Evolutionary conservation across 2,888 invertebrate species (phyloP).

Genomic region (Salpingus planirostris): DNA sequence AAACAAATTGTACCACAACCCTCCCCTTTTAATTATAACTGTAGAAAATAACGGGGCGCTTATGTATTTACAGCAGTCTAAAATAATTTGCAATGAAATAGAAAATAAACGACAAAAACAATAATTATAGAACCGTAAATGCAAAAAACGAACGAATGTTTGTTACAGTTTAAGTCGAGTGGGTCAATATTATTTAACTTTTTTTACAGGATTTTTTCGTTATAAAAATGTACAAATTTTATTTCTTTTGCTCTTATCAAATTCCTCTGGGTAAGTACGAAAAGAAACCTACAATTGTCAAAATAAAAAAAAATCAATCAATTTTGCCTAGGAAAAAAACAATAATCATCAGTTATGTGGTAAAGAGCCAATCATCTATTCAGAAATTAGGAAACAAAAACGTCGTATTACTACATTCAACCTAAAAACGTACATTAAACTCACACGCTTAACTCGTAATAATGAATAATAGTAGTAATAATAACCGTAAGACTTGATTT

Average conservation of each 20-base stretch:
- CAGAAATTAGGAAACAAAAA: slow-evolving; percentile 22
- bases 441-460: too few relatives aligned
- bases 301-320: too few relatives aligned
- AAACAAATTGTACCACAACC: slow-evolving; percentile 16
- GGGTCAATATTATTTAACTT: slow-evolving; percentile 7
- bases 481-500: too few relatives aligned
- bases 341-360: too few relatives aligned
- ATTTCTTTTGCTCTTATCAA: slow-evolving; percentile 12
- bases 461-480: too few relatives aligned
- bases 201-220: slow-evolving; percentile 14
- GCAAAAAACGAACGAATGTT: slow-evolving; percentile 12
- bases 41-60: slow-evolving; percentile 5
- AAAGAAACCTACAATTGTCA: too few relatives aligned
- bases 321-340: too few relatives aligned
- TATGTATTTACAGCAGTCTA: slow-evolving; percentile 18
- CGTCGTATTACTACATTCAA: slow-evolving; percentile 9
- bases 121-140: slow-evolving; percentile 11
- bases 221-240: slow-evolving; percentile 21
- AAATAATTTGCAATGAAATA: too few relatives aligned
- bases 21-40: too few relatives aligned
- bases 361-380: slow-evolving; percentile 23
- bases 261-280: slow-evolving; percentile 10
- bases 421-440: slow-evolving; percentile 15
- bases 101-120: slow-evolving; percentile 9
- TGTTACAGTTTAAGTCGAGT: background rate